phyloP scores from a whole-genome alignment of 1,140 invertebrate species.

The Colletes gigas region DNA sequence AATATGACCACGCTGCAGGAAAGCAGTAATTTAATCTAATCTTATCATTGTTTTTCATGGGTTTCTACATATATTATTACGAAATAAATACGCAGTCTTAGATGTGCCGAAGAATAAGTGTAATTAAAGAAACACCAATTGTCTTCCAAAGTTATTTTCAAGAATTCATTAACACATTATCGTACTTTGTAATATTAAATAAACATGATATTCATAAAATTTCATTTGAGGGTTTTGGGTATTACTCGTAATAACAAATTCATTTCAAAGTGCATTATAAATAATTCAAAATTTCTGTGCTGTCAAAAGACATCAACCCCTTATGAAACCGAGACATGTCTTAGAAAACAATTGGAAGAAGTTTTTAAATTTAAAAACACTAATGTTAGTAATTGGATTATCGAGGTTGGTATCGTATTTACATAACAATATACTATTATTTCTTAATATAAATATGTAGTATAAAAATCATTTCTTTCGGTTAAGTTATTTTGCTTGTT shows the following conservation, averaged over 20 bases:
- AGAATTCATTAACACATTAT: neutral
- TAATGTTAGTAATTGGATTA: slow-evolving; percentile 80
- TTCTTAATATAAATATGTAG: neutral
- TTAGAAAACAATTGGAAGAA: slow-evolving; percentile 73
- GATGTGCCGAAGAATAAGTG: no score
- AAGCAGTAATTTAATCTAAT: no score
- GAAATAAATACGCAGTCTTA: no score
- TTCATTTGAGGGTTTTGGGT: neutral
- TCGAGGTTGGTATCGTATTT: slow-evolving; percentile 74
- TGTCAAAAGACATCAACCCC: neutral
- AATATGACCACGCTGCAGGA: no score
- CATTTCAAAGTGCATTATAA: neutral
- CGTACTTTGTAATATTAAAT: neutral
- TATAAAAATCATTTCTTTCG: neutral
- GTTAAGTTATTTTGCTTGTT: neutral
- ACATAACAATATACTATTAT: neutral
- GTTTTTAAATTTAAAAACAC: slow-evolving; percentile 76
- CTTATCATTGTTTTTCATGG: no score
- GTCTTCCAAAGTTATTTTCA: neutral
- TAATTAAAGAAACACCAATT: neutral
- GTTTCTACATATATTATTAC: no score
- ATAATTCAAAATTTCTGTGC: neutral
- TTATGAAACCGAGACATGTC: neutral
- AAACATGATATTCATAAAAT: neutral
- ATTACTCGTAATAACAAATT: neutral